These are phyloP conservation scores for Pinctada fucata DNA, from an alignment of 2,888 invertebrate genomes.

Conservation along the genomic window DNA sequence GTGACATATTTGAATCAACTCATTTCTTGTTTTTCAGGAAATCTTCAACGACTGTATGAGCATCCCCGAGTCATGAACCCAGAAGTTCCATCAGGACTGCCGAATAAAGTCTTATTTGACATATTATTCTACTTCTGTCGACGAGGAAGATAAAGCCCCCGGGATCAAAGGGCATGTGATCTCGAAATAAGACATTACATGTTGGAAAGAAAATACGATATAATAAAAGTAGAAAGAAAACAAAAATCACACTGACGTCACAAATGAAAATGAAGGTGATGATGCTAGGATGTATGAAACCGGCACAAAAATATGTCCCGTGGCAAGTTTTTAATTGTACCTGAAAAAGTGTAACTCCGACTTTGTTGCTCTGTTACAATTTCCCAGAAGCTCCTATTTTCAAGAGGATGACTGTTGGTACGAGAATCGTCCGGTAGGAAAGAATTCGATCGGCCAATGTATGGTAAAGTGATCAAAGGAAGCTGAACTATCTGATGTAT, in stretches of 20 bases:
- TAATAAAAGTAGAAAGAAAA: not conserved
- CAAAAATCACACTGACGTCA: not conserved
- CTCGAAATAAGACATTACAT: not conserved
- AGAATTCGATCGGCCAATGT: slow-evolving; percentile 12
- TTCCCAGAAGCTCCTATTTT: slow-evolving; percentile 8
- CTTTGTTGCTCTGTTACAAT: slow-evolving; percentile 24
- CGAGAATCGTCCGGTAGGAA: slow-evolving; percentile 4
- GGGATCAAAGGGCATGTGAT: not conserved
- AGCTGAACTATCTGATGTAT: not conserved
- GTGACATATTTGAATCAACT: too few relatives aligned
- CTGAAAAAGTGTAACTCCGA: slow-evolving; percentile 1
- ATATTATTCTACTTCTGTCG: not conserved
- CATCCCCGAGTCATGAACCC: not conserved
- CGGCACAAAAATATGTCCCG: slow-evolving; percentile 12
- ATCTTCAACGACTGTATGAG: not conserved
- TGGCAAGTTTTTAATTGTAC: slow-evolving; percentile 30
- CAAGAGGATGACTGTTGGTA: slow-evolving; percentile 11
- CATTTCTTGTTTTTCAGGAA: not conserved
- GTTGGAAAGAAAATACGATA: not conserved
- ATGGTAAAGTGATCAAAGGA: not conserved
- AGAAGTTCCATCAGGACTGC: not conserved
- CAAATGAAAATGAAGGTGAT: not conserved
- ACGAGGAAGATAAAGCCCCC: not conserved
- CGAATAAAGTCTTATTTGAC: not conserved
- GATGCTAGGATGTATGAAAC: slow-evolving; percentile 37